A percentile compares a stretch with the other conserved stretches of the same genome.
phyloP scores from a whole-genome alignment of 1,140 invertebrate genomes.

The Anoplophora glabripennis region DNA sequence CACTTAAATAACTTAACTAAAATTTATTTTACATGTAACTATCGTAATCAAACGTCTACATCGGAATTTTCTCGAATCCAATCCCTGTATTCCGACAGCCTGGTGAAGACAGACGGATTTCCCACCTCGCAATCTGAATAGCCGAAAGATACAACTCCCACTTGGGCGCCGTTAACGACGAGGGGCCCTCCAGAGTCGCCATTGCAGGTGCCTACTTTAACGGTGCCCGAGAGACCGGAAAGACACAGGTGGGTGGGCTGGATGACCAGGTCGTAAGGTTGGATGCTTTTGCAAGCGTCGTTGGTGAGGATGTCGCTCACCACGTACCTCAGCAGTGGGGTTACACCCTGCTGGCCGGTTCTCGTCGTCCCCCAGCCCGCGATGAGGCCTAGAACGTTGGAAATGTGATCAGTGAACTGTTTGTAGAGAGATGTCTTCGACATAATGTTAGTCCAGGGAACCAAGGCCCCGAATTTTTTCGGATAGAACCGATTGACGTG shows the following conservation, averaged over 20 bases:
- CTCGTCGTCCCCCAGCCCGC: slow-evolving; percentile 25
- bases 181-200: slow-evolving; percentile 84
- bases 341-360: slow-evolving; percentile 8
- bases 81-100: slow-evolving; percentile 63
- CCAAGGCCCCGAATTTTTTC: background rate
- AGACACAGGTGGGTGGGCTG: background rate
- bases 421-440: background rate
- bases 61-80: slow-evolving; percentile 54
- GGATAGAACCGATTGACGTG: too few species aligned
- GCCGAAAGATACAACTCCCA: slow-evolving; percentile 76
- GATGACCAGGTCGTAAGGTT: slow-evolving; percentile 18
- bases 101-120: slow-evolving; percentile 75
- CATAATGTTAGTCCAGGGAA: background rate
- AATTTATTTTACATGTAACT: too few species aligned
- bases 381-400: slow-evolving; percentile 14
- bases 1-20: too few species aligned
- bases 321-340: slow-evolving; percentile 19
- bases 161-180: slow-evolving; percentile 58
- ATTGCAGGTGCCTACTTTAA: slow-evolving; percentile 67
- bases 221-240: background rate
- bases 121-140: slow-evolving; percentile 67
- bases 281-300: slow-evolving; percentile 19
- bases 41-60: slow-evolving; percentile 33
- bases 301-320: slow-evolving; percentile 21
- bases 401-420: too few species aligned